Evolutionary conservation across 2,888 invertebrate species (phyloP).

Genomic region (Argyresthia goedartella): DNA sequence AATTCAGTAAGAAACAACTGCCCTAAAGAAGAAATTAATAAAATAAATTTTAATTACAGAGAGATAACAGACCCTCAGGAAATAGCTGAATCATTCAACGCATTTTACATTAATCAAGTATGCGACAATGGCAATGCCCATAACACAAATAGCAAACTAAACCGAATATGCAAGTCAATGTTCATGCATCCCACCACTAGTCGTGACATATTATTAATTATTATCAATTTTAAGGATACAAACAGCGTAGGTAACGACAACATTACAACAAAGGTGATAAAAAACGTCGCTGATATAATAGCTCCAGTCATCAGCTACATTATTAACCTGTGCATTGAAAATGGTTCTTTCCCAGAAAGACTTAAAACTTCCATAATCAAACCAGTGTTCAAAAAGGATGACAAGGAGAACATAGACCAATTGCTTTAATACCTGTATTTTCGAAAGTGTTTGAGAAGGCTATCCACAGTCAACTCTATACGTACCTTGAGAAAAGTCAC

Average conservation of each 20-base stretch:
- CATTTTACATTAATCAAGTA: not conserved
- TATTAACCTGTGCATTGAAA: conserved; percentile 1
- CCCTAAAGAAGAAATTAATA: not conserved
- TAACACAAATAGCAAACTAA: not conserved
- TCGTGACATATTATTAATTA: not conserved
- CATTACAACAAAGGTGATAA: not conserved
- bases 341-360: conserved; percentile 4
- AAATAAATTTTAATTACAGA: not conserved
- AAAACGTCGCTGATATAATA: not conserved
- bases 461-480: not conserved
- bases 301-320: not conserved
- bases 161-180: not conserved
- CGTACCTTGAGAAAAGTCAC: conserved; percentile 1
- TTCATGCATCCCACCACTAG: not conserved
- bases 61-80: not conserved
- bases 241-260: not conserved
- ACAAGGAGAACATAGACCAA: conserved; percentile 3
- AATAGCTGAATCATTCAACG: conserved; percentile 3
- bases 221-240: not conserved
- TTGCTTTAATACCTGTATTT: conserved; percentile 3
- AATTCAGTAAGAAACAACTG: not conserved
- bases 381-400: conserved; percentile 4
- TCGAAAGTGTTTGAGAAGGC: conserved; percentile 4
- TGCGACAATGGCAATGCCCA: not conserved
- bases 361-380: conserved; percentile 4